Conservation (phyloP, 1,140 invertebrate species). For the Tigriopus japonicus region DNA sequence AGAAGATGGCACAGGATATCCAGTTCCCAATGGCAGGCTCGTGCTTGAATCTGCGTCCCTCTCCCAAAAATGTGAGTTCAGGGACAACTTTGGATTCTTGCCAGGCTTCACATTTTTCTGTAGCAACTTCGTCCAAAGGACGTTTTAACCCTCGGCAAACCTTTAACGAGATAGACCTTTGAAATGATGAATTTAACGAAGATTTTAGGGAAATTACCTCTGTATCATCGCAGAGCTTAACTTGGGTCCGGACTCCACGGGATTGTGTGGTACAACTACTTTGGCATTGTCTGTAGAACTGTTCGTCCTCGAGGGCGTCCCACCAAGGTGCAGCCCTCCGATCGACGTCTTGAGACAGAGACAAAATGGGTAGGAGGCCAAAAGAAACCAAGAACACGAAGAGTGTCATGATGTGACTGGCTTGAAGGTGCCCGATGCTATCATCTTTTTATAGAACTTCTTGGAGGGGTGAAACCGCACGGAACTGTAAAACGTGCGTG, state of each 20-base stretch:
- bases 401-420: too few species aligned
- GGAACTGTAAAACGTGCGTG: too few species aligned
- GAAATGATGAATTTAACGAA: background rate
- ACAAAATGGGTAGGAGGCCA: too few species aligned
- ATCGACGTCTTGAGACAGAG: too few species aligned
- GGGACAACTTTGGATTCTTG: background rate
- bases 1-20: slow-evolving; percentile 1
- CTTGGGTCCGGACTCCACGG: background rate
- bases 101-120: background rate
- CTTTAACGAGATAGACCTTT: background rate
- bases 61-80: too few species aligned
- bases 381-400: too few species aligned
- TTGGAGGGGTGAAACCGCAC: too few species aligned
- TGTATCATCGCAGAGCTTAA: slow-evolving; percentile 1
- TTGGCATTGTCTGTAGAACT: background rate
- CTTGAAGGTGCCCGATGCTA: too few species aligned
- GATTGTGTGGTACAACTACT: slow-evolving; percentile 3
- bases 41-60: background rate
- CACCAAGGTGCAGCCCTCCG: slow-evolving; percentile 5
- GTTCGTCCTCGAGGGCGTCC: background rate
- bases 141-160: background rate
- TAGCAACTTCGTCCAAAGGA: background rate
- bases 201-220: background rate
- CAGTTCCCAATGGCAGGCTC: slow-evolving; percentile 1
- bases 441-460: too few species aligned